Base-by-base conservation (phyloP, 1,140 invertebrate genomes). In the Listronotus bonariensis region DNA sequence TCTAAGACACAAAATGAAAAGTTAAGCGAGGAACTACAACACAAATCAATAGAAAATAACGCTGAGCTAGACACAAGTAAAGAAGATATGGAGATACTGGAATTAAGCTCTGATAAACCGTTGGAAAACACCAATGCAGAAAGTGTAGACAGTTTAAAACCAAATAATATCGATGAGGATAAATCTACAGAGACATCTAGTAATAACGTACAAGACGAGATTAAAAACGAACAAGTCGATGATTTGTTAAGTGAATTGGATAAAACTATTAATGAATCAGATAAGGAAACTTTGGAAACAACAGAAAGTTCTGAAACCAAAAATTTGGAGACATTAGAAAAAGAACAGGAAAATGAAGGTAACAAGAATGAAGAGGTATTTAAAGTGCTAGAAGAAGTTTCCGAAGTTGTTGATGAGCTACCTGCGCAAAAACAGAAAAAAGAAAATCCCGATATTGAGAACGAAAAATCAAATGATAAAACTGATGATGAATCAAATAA, bases 401-500 rank as follows among this genome's bases (percentile, higher is more conserved):
- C 10, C n/a, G 54, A 51, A 6, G 31, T 45, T 26, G 7, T 26
- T 11, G 45, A 54, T 12, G 54, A 57, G 17, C n/a, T 32, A 54
- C 7, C 10, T 34, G 3, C 18, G 8, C 31, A 36, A 26, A 42
- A 43, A 54, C 12, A 43, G 31, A 7, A 3, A 0, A 7, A 42
- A 12, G 38, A 36, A 31, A 17, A 26, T 32, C 26, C 17, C 4
- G 51, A 53, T n/a, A 9, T 52, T 3, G 11, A 10, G 6, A 53
- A 48, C 36, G 54, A 69, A 40, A 54, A 56, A 57, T 51, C 61
- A n/a, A 43, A 51, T 34, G 53, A 67, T 40, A 63, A 55, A 53
- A 17, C 66, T 15, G 58, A 68, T 20, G 62, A 71, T 48, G 17
- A 60, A 40, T 0, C 4, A 17, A 12, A 57, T 36, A n/a, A 34